Percentiles rank a stretch among this genome's conserved stretches.
These are phyloP conservation scores for Ormyrus labotus DNA, from an alignment of 2,888 invertebrate species.

Conservation along the genomic window DNA sequence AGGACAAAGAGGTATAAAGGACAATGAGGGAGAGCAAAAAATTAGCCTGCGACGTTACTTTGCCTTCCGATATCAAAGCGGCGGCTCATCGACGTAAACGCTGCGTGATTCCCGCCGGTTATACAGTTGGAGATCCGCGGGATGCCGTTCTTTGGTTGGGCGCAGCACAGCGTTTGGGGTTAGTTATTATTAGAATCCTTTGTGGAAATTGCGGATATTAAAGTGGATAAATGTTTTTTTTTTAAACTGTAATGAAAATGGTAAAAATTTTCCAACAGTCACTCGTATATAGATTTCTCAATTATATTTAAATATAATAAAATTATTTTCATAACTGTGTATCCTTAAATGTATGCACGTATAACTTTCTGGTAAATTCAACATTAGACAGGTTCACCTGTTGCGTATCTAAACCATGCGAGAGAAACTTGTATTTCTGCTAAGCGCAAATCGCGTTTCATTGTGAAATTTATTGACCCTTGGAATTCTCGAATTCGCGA, in stretches of 20 bases:
- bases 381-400: conserved; percentile 35
- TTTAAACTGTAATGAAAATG: no score
- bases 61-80: conserved; percentile 46
- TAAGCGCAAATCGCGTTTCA: conserved; percentile 16
- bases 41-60: conserved; percentile 47
- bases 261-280: no score
- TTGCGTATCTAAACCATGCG: conserved; percentile 32
- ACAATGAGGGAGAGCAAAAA: conserved; percentile 34
- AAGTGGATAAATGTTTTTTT: no score
- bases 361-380: neutral
- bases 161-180: no score
- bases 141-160: no score
- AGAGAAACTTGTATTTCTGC: conserved; percentile 10
- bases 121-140: neutral
- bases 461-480: conserved; percentile 38
- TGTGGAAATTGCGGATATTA: no score
- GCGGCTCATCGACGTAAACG: conserved; percentile 4
- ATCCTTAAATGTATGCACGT: neutral
- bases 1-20: neutral
- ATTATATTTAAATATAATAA: no score
- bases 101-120: conserved; percentile 10
- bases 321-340: no score
- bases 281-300: no score
- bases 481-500: conserved; percentile 17
- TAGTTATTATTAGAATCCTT: no score